Conservation (phyloP, 2,888 invertebrate species). For the Acronicta psi region DNA sequence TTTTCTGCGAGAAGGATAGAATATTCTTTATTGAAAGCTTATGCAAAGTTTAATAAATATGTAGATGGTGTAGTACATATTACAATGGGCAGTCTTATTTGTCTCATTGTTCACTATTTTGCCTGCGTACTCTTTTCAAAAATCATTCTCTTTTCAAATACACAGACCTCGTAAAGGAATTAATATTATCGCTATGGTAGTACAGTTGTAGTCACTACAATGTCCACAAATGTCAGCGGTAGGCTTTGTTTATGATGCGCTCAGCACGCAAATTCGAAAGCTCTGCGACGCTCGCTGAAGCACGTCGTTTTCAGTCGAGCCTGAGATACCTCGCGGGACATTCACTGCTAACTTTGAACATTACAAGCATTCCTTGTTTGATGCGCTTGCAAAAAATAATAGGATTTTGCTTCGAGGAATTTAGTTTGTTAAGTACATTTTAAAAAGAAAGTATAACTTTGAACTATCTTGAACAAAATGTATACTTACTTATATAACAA, state of each 20-base stretch:
- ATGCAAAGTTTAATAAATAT: too few species aligned
- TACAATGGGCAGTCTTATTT: too few species aligned
- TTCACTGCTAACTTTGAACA: conserved; percentile 15
- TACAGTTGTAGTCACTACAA: conserved; percentile 14
- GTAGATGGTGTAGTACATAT: too few species aligned
- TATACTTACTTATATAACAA: too few species aligned
- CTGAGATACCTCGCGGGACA: conserved; percentile 32
- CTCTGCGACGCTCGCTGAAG: conserved; percentile 36
- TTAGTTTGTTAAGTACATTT: not conserved
- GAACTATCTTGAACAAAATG: not conserved
- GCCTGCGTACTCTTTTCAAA: too few species aligned
- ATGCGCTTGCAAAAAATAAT: conserved; percentile 2
- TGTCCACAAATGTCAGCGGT: conserved; percentile 36
- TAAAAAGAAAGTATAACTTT: not conserved
- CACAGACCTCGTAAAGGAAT: too few species aligned
- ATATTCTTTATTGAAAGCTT: too few species aligned
- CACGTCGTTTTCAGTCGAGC: conserved; percentile 36
- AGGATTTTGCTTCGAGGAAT: conserved; percentile 2
- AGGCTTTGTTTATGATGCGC: conserved; percentile 42
- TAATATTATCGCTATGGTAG: conserved; percentile 20
- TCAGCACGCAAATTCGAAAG: conserved; percentile 43
- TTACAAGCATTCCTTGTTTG: conserved; percentile 9
- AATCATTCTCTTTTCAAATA: too few species aligned
- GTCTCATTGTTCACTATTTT: too few species aligned
- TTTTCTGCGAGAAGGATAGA: too few species aligned